Conservation (phyloP, 2,113 vertebrate species). For the Lophotis ruficrista region DNA sequence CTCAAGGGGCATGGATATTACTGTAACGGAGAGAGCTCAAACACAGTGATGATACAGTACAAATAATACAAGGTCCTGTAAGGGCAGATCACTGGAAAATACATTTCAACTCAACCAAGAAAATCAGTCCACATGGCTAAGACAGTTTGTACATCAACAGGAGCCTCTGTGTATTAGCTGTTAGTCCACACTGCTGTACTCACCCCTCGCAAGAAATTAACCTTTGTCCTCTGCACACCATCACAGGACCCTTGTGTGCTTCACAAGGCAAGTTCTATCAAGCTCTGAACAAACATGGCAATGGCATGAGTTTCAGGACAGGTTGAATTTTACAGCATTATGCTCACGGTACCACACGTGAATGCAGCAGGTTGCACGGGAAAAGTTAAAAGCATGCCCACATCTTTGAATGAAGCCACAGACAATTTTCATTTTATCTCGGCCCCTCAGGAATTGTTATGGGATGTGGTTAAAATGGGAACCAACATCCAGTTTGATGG, state of each 20-base stretch:
- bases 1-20: not conserved
- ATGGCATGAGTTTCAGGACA: rapidly evolving
- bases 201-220: not conserved
- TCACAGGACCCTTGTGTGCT: not conserved
- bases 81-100: not conserved
- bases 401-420: not conserved
- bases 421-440: not conserved
- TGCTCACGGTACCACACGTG: rapidly evolving
- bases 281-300: not conserved
- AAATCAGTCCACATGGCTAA: not conserved
- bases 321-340: not conserved
- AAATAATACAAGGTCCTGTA: not conserved
- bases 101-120: slow-evolving; percentile 4
- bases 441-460: not conserved
- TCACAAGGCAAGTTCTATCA: not conserved
- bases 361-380: not conserved
- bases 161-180: not conserved
- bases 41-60: not conserved
- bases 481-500: not conserved
- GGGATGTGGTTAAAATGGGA: not conserved
- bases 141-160: not conserved
- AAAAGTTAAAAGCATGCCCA: not conserved
- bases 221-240: not conserved
- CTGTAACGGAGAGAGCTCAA: not conserved
- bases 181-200: not conserved